phyloP scores from a whole-genome alignment of 2,113 vertebrate genomes.

The Tragelaphus imberbis region DNA sequence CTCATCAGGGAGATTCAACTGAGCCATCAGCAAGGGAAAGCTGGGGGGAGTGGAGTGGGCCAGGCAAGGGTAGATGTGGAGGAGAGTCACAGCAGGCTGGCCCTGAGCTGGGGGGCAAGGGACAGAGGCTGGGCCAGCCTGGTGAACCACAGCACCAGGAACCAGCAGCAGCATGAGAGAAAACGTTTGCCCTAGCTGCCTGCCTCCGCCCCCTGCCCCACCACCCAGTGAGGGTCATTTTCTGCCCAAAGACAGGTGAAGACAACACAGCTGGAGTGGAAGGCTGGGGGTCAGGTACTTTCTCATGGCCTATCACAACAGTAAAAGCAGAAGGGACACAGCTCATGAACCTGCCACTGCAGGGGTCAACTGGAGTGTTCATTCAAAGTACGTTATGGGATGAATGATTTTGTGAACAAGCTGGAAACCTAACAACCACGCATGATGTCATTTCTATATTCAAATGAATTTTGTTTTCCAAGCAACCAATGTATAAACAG shows the following conservation, averaged over 20 bases:
- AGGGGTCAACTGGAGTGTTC: neutral
- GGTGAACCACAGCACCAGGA: neutral
- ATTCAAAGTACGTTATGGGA: neutral
- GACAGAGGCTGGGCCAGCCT: too few relatives aligned
- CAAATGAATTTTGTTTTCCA: neutral
- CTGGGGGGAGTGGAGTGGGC: too few relatives aligned
- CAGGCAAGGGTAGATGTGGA: neutral
- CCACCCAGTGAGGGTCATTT: neutral
- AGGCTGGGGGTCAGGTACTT: neutral
- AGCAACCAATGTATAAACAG: neutral
- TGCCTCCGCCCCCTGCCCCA: rapidly evolving
- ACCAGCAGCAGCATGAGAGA: neutral
- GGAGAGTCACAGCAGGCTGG: neutral
- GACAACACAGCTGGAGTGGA: too few relatives aligned
- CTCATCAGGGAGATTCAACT: rapidly evolving
- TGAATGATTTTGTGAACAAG: neutral
- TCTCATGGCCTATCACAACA: neutral
- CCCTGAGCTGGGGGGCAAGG: rapidly evolving
- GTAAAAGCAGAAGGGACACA: too few relatives aligned
- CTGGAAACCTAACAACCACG: neutral
- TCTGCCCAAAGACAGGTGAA: neutral
- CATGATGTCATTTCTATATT: neutral
- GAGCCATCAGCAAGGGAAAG: neutral
- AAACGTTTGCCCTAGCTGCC: neutral
- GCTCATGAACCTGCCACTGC: neutral